phyloP scores from a whole-genome alignment of 2,797 vertebrate genomes.

The Paramormyrops hopkinsi region DNA sequence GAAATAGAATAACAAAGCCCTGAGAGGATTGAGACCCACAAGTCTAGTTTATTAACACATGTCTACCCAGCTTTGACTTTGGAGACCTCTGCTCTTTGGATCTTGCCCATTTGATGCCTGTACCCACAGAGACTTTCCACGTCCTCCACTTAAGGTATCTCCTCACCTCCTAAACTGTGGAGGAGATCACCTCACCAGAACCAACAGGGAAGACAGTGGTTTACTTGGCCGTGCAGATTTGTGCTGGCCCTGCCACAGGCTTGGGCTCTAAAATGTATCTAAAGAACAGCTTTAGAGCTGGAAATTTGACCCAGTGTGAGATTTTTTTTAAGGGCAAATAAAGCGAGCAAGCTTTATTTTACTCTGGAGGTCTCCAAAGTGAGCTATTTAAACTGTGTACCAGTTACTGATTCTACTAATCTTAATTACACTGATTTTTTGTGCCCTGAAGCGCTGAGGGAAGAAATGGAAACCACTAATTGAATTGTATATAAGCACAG shows the following conservation, averaged over 20 bases:
- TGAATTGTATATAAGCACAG: background rate
- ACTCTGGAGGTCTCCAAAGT: background rate
- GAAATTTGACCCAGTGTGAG: background rate
- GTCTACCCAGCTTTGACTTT: background rate
- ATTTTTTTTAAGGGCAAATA: slow-evolving; percentile 1
- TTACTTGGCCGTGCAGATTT: background rate
- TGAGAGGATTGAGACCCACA: background rate
- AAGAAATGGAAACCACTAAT: background rate
- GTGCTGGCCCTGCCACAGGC: background rate
- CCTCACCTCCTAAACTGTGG: background rate
- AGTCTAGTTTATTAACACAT: background rate
- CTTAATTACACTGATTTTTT: slow-evolving; percentile 10
- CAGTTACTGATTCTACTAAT: background rate
- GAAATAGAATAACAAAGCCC: background rate
- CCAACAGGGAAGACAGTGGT: background rate
- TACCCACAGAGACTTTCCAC: background rate
- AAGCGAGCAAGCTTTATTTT: background rate
- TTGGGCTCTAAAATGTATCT: background rate
- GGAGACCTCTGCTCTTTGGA: background rate
- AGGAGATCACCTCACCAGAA: background rate
- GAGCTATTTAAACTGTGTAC: background rate
- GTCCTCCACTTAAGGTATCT: background rate
- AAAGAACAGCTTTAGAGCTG: background rate
- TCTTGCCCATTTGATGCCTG: background rate
- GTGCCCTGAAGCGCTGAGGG: background rate